Conservation (phyloP, 2,888 invertebrate genomes). For the Rotaria macrura region DNA sequence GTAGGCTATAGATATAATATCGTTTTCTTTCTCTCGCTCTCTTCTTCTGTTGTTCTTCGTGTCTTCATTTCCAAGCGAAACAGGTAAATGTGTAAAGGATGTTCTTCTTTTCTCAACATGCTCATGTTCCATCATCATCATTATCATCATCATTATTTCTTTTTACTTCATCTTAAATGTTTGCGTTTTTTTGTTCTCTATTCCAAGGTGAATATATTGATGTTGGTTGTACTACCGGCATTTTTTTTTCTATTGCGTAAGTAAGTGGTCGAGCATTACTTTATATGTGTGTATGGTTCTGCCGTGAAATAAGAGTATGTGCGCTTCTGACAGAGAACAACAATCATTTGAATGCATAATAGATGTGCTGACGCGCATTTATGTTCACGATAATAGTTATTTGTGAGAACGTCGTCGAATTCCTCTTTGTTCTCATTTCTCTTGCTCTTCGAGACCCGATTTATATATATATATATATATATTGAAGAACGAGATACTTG, state of each 20-base stretch:
- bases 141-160: background rate
- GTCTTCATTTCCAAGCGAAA: background rate
- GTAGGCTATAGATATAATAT: background rate
- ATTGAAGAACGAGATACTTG: background rate
- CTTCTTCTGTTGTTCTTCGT: background rate
- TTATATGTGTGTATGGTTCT: background rate
- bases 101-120: background rate
- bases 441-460: background rate
- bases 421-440: background rate
- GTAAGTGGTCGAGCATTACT: background rate
- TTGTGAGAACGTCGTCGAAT: background rate
- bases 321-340: background rate
- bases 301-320: background rate
- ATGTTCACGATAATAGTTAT: background rate
- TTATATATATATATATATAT: background rate
- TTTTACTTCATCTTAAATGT: background rate
- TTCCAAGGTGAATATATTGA: background rate
- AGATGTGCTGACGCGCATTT: background rate
- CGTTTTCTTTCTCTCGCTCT: background rate
- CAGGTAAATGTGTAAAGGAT: background rate
- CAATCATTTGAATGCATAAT: background rate
- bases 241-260: background rate
- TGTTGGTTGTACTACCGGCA: background rate
- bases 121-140: background rate
- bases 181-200: background rate